These are phyloP conservation scores for Tyrannus savana DNA, from an alignment of 2,113 vertebrate genomes.

Conservation along the genomic window DNA sequence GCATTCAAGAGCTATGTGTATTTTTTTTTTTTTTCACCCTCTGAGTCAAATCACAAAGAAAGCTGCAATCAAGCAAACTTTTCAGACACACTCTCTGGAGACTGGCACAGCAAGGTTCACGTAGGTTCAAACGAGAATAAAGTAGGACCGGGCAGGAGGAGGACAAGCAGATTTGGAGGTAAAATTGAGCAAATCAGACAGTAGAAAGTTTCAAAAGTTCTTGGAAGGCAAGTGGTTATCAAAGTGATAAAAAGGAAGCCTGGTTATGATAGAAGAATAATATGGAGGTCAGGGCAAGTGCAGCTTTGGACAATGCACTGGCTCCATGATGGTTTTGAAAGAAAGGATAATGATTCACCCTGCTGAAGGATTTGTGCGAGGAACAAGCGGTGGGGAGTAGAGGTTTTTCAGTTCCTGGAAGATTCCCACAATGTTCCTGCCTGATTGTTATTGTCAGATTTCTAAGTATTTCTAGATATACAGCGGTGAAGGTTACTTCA, in stretches of 20 bases:
- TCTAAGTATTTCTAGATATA: not conserved
- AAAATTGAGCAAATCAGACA: not conserved
- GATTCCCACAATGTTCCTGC: constrained; percentile 22
- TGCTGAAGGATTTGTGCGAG: not conserved
- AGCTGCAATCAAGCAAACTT: constrained; percentile 58
- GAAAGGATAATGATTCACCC: constrained; percentile 47
- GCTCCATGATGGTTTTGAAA: constrained; percentile 1
- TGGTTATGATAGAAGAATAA: constrained; percentile 11
- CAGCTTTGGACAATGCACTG: constrained; percentile 40
- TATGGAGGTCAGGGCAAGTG: constrained; percentile 22
- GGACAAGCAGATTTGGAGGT: constrained; percentile 35
- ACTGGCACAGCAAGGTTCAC: constrained; percentile 8
- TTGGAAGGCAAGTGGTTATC: constrained; percentile 41
- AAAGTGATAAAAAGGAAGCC: constrained; percentile 23
- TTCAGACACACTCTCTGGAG: not conserved
- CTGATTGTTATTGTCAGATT: constrained; percentile 12
- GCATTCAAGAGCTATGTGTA: constrained; percentile 14
- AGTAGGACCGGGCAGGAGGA: constrained; percentile 23
- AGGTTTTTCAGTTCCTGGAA: constrained; percentile 27
- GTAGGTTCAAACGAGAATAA: constrained; percentile 14
- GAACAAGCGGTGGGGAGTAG: constrained; percentile 34
- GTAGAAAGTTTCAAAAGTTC: constrained; percentile 38
- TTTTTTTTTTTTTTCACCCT: not conserved
- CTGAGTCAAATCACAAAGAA: constrained; percentile 19
- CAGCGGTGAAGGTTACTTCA: not conserved